A percentile compares a stretch with the other conserved stretches of the same genome.
phyloP scores from a whole-genome alignment of 2,888 invertebrate genomes.

The Pollenia labialis region DNA sequence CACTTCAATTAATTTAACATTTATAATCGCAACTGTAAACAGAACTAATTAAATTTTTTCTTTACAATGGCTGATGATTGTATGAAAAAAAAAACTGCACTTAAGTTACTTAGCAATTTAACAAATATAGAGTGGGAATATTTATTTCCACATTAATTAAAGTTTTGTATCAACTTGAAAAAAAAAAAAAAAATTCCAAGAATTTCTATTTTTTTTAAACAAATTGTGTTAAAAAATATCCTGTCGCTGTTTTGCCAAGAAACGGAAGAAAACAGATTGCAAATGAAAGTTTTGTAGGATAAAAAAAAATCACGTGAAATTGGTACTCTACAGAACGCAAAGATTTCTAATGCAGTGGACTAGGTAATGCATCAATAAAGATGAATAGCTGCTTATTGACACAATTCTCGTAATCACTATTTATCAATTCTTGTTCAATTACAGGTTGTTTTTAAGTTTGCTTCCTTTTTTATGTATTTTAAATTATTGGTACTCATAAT shows the following conservation, averaged over 20 bases:
- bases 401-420: too few species aligned
- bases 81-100: not conserved
- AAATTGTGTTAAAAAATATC: slow-evolving; percentile 63
- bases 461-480: too few species aligned
- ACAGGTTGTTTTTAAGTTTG: too few species aligned
- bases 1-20: slow-evolving; percentile 65
- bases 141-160: slow-evolving; percentile 60
- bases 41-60: slow-evolving; percentile 79
- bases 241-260: slow-evolving; percentile 3
- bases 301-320: not conserved
- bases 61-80: slow-evolving; percentile 17
- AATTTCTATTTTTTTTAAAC: slow-evolving; percentile 15
- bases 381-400: too few species aligned
- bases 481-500: too few species aligned
- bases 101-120: slow-evolving; percentile 32
- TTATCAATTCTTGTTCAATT: too few species aligned
- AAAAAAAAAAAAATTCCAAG: not conserved
- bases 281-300: not conserved
- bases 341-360: too few species aligned
- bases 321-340: not conserved
- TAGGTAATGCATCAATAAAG: too few species aligned
- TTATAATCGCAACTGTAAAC: slow-evolving; percentile 79
- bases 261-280: not conserved
- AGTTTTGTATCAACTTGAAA: slow-evolving; percentile 15
- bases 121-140: not conserved